phyloP scores from a whole-genome alignment of 2,113 vertebrate genomes.

The Panurus biarmicus region DNA sequence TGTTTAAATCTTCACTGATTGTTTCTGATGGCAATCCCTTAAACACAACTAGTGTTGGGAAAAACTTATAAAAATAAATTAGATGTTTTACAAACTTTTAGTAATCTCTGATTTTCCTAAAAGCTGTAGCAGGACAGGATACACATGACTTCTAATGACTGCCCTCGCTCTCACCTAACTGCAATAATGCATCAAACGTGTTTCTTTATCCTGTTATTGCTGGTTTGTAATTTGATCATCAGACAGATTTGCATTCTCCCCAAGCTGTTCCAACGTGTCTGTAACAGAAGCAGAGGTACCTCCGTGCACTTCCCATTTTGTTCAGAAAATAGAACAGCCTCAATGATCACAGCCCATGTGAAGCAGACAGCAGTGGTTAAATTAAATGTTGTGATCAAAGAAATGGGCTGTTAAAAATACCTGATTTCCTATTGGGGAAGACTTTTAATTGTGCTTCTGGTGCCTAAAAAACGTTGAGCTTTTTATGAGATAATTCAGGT shows the following conservation, averaged over 20 bases:
- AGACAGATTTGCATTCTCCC: conserved; percentile 61
- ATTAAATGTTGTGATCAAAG: conserved; percentile 58
- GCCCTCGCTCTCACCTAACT: conserved; percentile 57
- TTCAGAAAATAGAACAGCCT: conserved; percentile 47
- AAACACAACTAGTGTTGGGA: not conserved
- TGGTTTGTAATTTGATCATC: conserved; percentile 67
- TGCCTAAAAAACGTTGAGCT: not conserved
- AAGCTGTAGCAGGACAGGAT: conserved; percentile 32
- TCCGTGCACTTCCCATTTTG: conserved; percentile 40
- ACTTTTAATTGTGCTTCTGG: conserved; percentile 42
- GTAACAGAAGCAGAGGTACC: conserved; percentile 62
- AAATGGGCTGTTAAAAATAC: conserved; percentile 50
- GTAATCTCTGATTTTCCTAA: conserved; percentile 49
- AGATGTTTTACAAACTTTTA: not conserved
- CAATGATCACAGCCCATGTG: conserved; percentile 6
- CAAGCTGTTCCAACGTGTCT: conserved; percentile 69
- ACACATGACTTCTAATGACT: conserved; percentile 55
- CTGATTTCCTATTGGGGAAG: conserved; percentile 16
- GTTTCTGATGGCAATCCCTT: conserved; percentile 39
- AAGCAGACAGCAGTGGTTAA: conserved; percentile 42
- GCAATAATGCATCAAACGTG: conserved; percentile 54
- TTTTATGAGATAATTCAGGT: conserved; percentile 41
- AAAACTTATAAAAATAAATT: not conserved
- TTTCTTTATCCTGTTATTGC: conserved; percentile 61
- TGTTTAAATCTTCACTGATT: not conserved